Base-by-base conservation (phyloP, 2,113 vertebrate genomes). In the Saguinus imperator region DNA sequence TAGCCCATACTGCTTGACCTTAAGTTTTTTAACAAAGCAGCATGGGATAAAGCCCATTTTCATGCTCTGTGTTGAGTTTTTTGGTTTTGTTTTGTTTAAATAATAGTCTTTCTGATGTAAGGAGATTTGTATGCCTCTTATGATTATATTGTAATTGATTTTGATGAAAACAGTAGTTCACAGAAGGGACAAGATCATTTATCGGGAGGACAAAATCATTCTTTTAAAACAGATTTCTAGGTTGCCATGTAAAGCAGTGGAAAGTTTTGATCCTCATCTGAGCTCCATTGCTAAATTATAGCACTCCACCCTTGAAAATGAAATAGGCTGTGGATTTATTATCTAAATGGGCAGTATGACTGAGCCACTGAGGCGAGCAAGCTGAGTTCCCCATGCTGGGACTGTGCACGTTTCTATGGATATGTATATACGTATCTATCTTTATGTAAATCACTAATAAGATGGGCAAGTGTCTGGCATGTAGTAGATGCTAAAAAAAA, bases 31-130 rank as follows among this genome's bases (percentile, higher is more conserved):
- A 82, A 68, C 37, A 91, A 82, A 86, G n/a, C 40, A 58, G 64
- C 32, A 5, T n/a, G 52, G 45, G 32, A 50, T 35, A 17, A 87
- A 92, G 66, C n/a, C 13, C 17, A 68, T 82, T 88, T 77, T 43
- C 86, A 16, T 57, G 6, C 40, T 92, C 52, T 73, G 25, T 37
- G 9, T 4, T 81, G 37, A 55, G 58, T 48, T 84, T 95, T 95
- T 35, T 40, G n/a, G 32, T 91, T 94, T 84, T 70, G 29, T 88
- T 92, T 91, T 87, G 83, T 80, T 94, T 68, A 89, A 81, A 32
- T 70, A 77, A 57, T 68, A 64, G 40, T 81, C 89, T 86, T 77
- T 55, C 58, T 82, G 43, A n/a, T 68, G 27, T 27, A 52, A 83
- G 43, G 82, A 94, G 9, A 85, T 40, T 4, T 76, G 3, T 57